Conservation (phyloP, 2,888 invertebrate genomes). For the Periphyllus acericola region DNA sequence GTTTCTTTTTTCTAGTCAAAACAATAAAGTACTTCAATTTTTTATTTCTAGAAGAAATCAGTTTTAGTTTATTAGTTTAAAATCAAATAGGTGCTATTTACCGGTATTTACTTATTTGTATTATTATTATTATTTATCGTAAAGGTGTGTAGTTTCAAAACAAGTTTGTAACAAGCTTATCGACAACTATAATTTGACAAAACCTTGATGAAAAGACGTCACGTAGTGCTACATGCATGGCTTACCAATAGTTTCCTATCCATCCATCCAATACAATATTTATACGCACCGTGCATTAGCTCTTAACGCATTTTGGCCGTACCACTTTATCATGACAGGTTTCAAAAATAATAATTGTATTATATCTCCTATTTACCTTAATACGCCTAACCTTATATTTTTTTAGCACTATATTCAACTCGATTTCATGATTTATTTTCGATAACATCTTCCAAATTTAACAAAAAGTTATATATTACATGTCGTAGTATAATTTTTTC, state of each 20-base stretch:
- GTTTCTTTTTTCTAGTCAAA: no score
- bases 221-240: constrained; percentile 30
- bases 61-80: no score
- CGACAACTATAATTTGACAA: constrained; percentile 10
- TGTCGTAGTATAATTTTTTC: no score
- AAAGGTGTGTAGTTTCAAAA: neutral
- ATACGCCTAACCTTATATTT: neutral
- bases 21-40: no score
- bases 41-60: no score
- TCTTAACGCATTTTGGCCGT: neutral
- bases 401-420: neutral
- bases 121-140: neutral
- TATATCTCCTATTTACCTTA: neutral
- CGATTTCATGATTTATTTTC: neutral
- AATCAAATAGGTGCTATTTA: no score
- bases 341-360: neutral
- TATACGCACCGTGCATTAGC: neutral
- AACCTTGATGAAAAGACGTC: constrained; percentile 43
- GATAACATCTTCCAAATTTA: neutral
- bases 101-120: neutral
- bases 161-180: constrained; percentile 9
- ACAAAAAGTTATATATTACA: no score
- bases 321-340: neutral
- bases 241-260: neutral
- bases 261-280: neutral